Percentiles rank a stretch among this genome's conserved stretches.
Evolutionary conservation across 92 coral and sea anemone species (phyloP).

Genomic region (Palythoa grandis): DNA sequence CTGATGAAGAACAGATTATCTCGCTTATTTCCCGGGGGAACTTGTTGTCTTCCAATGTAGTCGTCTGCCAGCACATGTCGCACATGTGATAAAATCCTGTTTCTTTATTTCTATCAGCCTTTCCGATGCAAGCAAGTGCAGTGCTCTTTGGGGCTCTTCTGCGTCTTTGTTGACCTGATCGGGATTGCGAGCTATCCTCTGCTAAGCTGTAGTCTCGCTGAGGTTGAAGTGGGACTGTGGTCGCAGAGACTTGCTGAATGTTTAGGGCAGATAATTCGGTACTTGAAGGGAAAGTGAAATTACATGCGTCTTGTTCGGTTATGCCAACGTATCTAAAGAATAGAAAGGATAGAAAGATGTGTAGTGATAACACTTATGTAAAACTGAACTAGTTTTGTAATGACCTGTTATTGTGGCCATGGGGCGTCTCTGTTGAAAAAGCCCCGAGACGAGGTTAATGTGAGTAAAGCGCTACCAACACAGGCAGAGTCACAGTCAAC

Average conservation of each 20-base stretch:
- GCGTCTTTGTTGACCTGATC: neutral
- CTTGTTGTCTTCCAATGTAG: conserved; percentile 5
- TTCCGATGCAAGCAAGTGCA: neutral
- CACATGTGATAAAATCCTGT: conserved; percentile 36
- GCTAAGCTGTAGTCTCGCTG: neutral
- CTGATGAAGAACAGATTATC: neutral
- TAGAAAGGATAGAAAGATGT: neutral
- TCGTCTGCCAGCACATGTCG: conserved; percentile 22
- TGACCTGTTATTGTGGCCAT: no score
- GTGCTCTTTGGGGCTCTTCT: neutral
- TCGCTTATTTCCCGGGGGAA: conserved; percentile 25
- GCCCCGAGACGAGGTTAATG: no score
- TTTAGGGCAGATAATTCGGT: neutral
- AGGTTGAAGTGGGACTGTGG: neutral
- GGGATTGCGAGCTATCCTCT: neutral
- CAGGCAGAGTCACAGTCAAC: no score
- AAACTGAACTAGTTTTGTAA: no score
- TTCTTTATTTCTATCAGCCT: neutral
- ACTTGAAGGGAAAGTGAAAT: conserved; percentile 29
- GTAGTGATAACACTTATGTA: no score
- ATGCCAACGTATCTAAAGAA: conserved; percentile 25
- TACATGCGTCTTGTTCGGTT: conserved; percentile 12
- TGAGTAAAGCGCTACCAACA: no score
- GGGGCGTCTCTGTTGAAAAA: no score
- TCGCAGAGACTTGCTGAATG: neutral